Evolutionary conservation across 2,113 vertebrate species (phyloP).

Genomic region (Phrynosoma blainvillii): DNA sequence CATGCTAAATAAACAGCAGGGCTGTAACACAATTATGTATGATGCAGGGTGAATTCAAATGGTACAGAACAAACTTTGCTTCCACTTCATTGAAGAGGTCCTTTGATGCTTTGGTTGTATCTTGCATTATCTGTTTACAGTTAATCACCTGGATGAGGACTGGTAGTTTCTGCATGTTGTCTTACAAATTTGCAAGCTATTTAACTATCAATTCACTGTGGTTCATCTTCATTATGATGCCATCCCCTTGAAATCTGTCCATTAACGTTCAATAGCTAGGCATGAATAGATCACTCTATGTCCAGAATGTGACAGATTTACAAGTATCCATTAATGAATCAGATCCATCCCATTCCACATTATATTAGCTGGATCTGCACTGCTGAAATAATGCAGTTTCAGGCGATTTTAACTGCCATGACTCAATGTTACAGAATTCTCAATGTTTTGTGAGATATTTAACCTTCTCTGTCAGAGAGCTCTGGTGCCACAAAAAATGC

Average conservation of each 20-base stretch:
- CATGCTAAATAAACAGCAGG: conserved; percentile 51
- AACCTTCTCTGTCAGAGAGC: no score
- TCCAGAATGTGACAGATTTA: not conserved
- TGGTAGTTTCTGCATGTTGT: conserved; percentile 24
- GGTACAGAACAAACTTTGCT: conserved; percentile 69
- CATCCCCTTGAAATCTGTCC: conserved; percentile 12
- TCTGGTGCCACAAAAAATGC: no score
- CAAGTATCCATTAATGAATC: not conserved
- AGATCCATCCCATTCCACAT: not conserved
- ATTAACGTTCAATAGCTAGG: not conserved
- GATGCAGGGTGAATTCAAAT: conserved; percentile 68
- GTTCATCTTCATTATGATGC: conserved; percentile 5
- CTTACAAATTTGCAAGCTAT: conserved; percentile 4
- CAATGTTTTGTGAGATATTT: no score
- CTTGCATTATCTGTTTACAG: conserved; percentile 27
- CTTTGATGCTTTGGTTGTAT: conserved; percentile 46
- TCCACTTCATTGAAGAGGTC: conserved; percentile 42
- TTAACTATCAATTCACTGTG: conserved; percentile 35
- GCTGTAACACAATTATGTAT: conserved; percentile 56
- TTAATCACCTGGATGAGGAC: conserved; percentile 52
- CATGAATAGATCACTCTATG: not conserved
- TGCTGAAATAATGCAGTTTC: no score
- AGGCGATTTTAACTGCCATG: no score
- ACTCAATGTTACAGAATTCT: no score
- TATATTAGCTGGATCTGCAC: not conserved